Conservation (phyloP, 2,888 invertebrate genomes). For the Lysandra coridon region DNA sequence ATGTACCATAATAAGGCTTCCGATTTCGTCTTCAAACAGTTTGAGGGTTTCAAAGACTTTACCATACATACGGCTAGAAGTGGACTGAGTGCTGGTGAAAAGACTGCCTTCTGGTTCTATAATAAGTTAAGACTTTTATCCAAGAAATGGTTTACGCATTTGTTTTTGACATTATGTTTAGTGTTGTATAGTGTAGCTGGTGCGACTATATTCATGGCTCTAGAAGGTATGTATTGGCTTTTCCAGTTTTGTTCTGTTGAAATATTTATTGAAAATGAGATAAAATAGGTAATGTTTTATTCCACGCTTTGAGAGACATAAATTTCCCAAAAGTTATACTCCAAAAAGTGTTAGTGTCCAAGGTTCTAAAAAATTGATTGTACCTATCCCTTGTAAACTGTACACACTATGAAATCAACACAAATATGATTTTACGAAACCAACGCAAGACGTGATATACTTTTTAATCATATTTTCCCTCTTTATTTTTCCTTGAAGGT, state of each 20-base stretch:
- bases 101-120: slow-evolving; percentile 89
- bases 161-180: slow-evolving; percentile 89
- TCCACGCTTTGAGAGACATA: neutral
- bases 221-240: slow-evolving; percentile 84
- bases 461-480: too few relatives aligned
- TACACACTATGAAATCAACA: too few relatives aligned
- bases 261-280: neutral
- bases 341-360: neutral
- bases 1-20: slow-evolving; percentile 85
- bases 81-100: slow-evolving; percentile 91
- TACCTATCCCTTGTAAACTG: too few relatives aligned
- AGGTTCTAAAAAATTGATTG: neutral
- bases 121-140: slow-evolving; percentile 88
- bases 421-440: too few relatives aligned
- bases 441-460: too few relatives aligned
- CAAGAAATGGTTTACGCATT: slow-evolving; percentile 93
- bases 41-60: slow-evolving; percentile 88
- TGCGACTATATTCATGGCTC: slow-evolving; percentile 87
- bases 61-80: slow-evolving; percentile 86
- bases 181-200: slow-evolving; percentile 90
- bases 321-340: neutral
- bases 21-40: slow-evolving; percentile 89
- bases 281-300: neutral
- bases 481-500: too few relatives aligned
- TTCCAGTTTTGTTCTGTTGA: neutral